Conservation (phyloP, 2,113 vertebrate genomes). For the Apteryx owenii region DNA sequence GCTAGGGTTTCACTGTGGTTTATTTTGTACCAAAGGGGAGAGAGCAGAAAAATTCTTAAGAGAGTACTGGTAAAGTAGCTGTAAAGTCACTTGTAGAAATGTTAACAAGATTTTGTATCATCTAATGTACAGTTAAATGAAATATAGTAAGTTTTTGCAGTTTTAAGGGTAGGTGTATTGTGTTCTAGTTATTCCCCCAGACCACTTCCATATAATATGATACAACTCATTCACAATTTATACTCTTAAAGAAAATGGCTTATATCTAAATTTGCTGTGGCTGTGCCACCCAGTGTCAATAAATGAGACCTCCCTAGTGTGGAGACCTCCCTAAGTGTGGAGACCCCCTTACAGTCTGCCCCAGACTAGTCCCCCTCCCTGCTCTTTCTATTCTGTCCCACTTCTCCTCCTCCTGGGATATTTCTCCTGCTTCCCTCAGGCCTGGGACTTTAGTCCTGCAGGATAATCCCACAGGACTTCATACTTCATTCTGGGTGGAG, state of each 20-base stretch:
- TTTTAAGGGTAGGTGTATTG: background rate
- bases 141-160: background rate
- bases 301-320: background rate
- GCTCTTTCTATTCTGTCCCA: background rate
- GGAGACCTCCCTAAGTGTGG: background rate
- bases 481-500: background rate
- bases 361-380: background rate
- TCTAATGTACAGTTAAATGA: background rate
- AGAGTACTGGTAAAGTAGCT: background rate
- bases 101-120: background rate
- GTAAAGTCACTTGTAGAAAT: background rate
- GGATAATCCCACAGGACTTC: background rate
- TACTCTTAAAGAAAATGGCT: background rate
- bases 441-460: background rate
- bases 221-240: background rate
- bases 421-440: background rate
- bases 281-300: background rate
- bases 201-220: background rate
- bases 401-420: background rate
- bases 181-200: background rate
- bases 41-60: background rate
- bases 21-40: background rate
- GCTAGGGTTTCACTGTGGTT: background rate
- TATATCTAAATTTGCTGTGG: background rate
- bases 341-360: background rate